Percentiles rank a stretch among this genome's conserved stretches.
These are phyloP conservation scores for Tenthredo amoena DNA, from an alignment of 2,888 invertebrate species.

Conservation along the genomic window DNA sequence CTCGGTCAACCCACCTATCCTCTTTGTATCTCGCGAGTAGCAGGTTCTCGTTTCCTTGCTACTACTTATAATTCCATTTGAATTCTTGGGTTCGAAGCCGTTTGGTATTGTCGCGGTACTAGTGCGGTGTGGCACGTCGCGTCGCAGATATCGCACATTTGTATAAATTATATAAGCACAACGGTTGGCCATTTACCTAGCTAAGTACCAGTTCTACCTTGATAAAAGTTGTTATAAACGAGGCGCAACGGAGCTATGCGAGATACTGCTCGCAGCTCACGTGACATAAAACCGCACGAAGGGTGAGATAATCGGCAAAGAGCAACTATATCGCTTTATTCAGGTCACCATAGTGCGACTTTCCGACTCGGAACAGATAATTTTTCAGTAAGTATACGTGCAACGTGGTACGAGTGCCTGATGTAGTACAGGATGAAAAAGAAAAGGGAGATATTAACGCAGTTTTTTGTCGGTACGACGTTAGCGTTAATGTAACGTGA, in stretches of 20 bases:
- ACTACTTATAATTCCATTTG: conserved; percentile 53
- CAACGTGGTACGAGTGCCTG: neutral
- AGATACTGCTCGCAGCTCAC: conserved; percentile 29
- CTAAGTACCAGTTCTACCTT: conserved; percentile 42
- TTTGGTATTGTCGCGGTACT: conserved; percentile 42
- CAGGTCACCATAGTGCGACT: neutral
- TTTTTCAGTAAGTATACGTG: conserved; percentile 4
- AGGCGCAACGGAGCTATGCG: conserved; percentile 20
- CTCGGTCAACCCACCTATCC: neutral
- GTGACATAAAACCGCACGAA: conserved; percentile 42
- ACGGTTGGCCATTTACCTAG: conserved; percentile 51
- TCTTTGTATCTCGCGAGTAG: conserved; percentile 25
- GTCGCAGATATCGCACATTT: conserved; percentile 30
- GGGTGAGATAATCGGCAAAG: conserved; percentile 29
- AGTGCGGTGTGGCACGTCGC: neutral
- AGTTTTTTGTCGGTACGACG: conserved; percentile 8
- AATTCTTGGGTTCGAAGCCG: conserved; percentile 50
- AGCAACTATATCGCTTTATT: conserved; percentile 34
- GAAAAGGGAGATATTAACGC: conserved; percentile 34
- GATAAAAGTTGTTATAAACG: conserved; percentile 53
- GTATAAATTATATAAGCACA: conserved; percentile 52
- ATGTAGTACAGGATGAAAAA: conserved; percentile 8
- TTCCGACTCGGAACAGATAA: neutral
- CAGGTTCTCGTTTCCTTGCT: conserved; percentile 29
- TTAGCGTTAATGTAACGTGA: conserved; percentile 40